Base-by-base conservation (phyloP, 2,888 invertebrate species). In the Torymus auratus region DNA sequence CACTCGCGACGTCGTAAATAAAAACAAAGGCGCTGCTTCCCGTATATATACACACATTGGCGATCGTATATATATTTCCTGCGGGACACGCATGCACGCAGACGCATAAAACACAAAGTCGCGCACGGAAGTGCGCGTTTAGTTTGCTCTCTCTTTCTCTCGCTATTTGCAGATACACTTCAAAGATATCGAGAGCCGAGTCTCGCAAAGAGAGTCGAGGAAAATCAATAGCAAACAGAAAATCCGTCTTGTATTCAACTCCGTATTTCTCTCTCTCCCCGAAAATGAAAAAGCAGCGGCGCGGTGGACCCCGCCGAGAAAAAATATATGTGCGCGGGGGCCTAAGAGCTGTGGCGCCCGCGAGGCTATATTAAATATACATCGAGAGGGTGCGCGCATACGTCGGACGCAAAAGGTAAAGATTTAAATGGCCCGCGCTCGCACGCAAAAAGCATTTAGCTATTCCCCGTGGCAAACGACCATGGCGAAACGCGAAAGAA, bases 361-460 rank as follows among this genome's bases (percentile, higher is more conserved):
- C 14, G 20, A 41, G 41, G 41, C 41, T 41, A 41, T 41, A 41
- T 41, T 41, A 41, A 41, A 41, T 41, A 41, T 41, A 41, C 41
- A 14, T 61, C 7, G 53, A 52, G 52, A 52, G 52, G 17, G 17
- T 17, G 2, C 41, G 41, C 41, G 41, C 41, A 41, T 41, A 41
- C 41, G 41, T 41, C 41, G 77, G 72, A 78, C 84, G 82, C 82
- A 87, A 86, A 87, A 88, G 87, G 90, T 88, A 89, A 88, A 89
- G 90, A 91, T 90, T 90, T 90, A 90, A 91, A 90, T 90, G 89
- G 87, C 87, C 87, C 87, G 41, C 86, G 88, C 20, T 20, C 20
- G 20, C n/a, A n/a, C 88, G 90, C 90, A 91, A 91, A 91, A 90
- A 91, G 91, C 91, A 91, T 91, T 90, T 91, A 90, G 91, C 91